These are phyloP conservation scores for Neosilurus mollespiculum DNA, from an alignment of 2,797 vertebrate genomes.

Conservation along the genomic window DNA sequence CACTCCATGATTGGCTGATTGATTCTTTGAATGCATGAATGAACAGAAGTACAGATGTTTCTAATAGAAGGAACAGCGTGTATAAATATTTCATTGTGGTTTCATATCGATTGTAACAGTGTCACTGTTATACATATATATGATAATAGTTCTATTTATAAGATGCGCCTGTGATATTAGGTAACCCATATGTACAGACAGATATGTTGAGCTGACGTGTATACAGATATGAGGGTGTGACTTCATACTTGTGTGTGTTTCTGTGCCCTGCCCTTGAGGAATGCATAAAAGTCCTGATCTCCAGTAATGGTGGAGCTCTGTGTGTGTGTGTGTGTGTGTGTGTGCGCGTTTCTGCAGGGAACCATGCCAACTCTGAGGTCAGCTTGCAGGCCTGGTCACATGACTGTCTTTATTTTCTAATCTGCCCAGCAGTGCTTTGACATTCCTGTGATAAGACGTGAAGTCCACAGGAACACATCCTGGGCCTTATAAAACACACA, in stretches of 20 bases:
- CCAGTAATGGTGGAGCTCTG: slow-evolving; percentile 45
- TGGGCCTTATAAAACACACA: background rate
- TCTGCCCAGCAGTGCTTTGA: slow-evolving; percentile 52
- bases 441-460: slow-evolving; percentile 57
- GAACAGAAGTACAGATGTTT: background rate
- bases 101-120: background rate
- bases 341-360: slow-evolving; percentile 37
- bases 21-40: background rate
- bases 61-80: background rate
- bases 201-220: slow-evolving; percentile 6
- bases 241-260: slow-evolving; percentile 39
- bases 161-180: background rate
- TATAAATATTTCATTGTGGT: background rate
- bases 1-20: background rate
- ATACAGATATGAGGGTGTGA: slow-evolving; percentile 32
- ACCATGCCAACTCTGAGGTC: slow-evolving; percentile 54
- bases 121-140: background rate
- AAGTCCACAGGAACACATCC: slow-evolving; percentile 30
- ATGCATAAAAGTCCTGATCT: slow-evolving; percentile 50
- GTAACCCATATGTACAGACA: background rate
- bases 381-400: slow-evolving; percentile 54
- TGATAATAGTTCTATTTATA: background rate
- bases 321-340: slow-evolving; percentile 13
- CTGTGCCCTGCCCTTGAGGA: slow-evolving; percentile 46
- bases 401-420: slow-evolving; percentile 55